These are phyloP conservation scores for Cotesia congregata DNA, from an alignment of 2,888 invertebrate genomes.

Conservation along the genomic window DNA sequence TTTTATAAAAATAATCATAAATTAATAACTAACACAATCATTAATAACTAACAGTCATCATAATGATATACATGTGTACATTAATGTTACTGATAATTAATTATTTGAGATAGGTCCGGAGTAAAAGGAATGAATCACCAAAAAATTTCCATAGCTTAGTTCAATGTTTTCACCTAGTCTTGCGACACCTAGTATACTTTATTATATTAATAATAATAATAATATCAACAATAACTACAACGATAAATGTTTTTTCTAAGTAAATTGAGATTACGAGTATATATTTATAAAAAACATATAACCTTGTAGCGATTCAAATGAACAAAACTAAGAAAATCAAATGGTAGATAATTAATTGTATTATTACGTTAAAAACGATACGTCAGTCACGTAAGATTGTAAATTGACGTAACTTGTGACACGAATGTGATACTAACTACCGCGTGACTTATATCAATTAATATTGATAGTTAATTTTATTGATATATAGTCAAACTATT, in stretches of 20 bases:
- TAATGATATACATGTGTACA: slow-evolving; percentile 38
- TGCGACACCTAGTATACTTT: not conserved
- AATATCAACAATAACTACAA: not conserved
- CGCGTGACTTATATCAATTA: slow-evolving; percentile 34
- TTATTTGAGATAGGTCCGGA: slow-evolving; percentile 24
- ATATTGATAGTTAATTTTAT: slow-evolving; percentile 25
- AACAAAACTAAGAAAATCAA: not conserved
- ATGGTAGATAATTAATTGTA: slow-evolving; percentile 5
- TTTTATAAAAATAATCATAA: not conserved
- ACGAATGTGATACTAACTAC: slow-evolving; percentile 22
- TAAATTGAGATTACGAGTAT: not conserved
- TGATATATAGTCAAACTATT: not conserved
- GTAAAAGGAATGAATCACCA: slow-evolving; percentile 52
- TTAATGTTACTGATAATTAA: slow-evolving; percentile 32
- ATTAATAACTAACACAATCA: not conserved
- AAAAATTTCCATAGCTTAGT: slow-evolving; percentile 55
- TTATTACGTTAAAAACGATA: slow-evolving; percentile 22
- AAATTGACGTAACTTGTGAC: slow-evolving; percentile 36
- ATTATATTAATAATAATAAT: not conserved
- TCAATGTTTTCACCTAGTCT: slow-evolving; percentile 10
- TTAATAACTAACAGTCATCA: not conserved
- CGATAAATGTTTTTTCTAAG: too few relatives aligned
- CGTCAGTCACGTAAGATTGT: slow-evolving; percentile 36
- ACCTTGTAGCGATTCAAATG: not conserved
- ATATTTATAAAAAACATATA: not conserved